Evolutionary conservation across 1,140 invertebrate species (phyloP), one percentile per base, ranked within the genome.

Genomic region (Atopsyche davidsoni): DNA sequence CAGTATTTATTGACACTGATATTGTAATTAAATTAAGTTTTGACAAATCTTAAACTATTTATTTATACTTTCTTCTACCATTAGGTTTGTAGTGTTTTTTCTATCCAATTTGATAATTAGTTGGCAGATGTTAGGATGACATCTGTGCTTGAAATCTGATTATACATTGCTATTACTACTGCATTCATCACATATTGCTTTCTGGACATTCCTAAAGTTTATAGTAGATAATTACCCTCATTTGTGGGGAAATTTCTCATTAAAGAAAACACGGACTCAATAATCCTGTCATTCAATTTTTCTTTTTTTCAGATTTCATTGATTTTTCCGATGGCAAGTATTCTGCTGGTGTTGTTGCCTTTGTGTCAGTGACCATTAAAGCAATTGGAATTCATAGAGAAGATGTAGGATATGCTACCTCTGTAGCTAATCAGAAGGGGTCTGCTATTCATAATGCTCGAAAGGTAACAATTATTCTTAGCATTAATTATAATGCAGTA

Each of bases 401-500:
- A 55, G 71, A 74, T 52, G 60, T 72, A 9, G 71, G 71, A 3
- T 74, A 74, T 53, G 71, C 68, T 2, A 72, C 70, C 2, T 60
- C 63, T 3, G 21, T 62, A 0, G 64, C 64, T 1, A 25, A 49
- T 14, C 62, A 57, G 32, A 74, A 74, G 48, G 70, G 72, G 6
- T 59, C 63, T 3, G 68, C 72, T 24, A 72, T 74, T 36, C 67
- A 70, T 41, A 65, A 67, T 47, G 66, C 70, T 11, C 65, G 72
- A 54, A 74, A 70, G 63, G 71, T 72, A 61, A 45, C 35, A 32
- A 49, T 13, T 41, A 7, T 13, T 50, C n/a, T 31, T 2, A 31
- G n/a, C n/a, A n/a, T n/a, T n/a, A n/a, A n/a, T n/a, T n/a, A n/a
- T n/a, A n/a, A n/a, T n/a, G n/a, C n/a, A n/a, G n/a, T n/a, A n/a